Conservation (phyloP, 2,113 vertebrate species). For the Zosterops japonicus region DNA sequence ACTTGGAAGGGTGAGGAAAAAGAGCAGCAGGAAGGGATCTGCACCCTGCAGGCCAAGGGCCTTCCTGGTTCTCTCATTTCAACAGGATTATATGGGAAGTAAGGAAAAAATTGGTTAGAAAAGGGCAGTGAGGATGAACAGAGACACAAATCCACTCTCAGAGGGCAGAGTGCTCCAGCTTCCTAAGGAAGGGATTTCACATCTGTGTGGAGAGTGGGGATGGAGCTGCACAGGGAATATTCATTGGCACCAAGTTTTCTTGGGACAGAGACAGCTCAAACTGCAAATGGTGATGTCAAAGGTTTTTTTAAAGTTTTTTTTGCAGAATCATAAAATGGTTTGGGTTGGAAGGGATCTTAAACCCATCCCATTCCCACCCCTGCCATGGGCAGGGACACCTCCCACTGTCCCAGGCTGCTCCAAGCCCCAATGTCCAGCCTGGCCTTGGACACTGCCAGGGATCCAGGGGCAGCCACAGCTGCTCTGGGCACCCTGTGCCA, state of each 20-base stretch:
- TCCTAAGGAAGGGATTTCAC: neutral
- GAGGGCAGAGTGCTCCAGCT: neutral
- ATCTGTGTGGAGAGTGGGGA: neutral
- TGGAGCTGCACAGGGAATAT: neutral
- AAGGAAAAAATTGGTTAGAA: neutral
- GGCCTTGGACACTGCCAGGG: neutral
- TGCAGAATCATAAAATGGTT: neutral
- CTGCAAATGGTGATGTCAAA: neutral
- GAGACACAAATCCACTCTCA: neutral
- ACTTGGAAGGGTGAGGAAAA: neutral
- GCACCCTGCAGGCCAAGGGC: neutral
- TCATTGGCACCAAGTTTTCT: neutral
- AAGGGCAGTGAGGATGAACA: neutral
- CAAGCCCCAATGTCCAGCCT: neutral
- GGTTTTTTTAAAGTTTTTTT: neutral
- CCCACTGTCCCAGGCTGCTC: neutral
- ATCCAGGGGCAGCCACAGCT: neutral
- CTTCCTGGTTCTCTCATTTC: neutral
- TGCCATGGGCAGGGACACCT: neutral
- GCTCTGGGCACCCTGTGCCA: neutral
- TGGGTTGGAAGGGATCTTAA: neutral
- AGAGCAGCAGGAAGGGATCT: neutral
- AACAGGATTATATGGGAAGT: neutral
- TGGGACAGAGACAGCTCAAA: neutral
- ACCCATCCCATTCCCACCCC: fast-evolving